Base-by-base conservation (phyloP, 2,113 vertebrate genomes). In the Piliocolobus tephrosceles region DNA sequence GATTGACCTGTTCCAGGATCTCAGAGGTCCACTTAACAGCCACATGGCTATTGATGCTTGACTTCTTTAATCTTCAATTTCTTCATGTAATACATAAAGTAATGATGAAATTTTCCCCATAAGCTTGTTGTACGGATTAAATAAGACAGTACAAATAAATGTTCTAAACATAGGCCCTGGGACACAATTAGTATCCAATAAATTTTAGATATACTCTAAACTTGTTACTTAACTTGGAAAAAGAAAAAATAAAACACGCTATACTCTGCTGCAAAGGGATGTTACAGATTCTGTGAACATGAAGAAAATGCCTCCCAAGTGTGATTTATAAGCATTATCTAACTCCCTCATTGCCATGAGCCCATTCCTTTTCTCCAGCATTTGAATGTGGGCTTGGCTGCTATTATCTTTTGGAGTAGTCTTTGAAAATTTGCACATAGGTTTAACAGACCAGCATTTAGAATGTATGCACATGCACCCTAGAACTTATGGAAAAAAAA, bases 81-180 rank as follows among this genome's bases (percentile, higher is more conserved):
- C 30, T 14, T 95, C 43, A 18, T 30, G 27, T 73, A 78, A 64
- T 79, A 45, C 43, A 80, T 32, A 72, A 11, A 75, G 52, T 61
- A 93, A 58, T 40, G 25, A 32, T 86, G 38, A 88, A 50, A n/a
- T 32, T 87, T 92, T 92, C 70, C 22, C 88, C 50, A 85, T 55
- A 90, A 64, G 11, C 3, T 91, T 94, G 13, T 92, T 50, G 2
- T 52, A 75, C 90, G 35, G 45, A 82, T 78, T 89, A 97, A 95
- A 79, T 64, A 94, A 76, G 64, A 61, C 61, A 88, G 57, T 80
- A 3, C 0, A 55, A 97, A 50, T 47, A n/a, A 64, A 58, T 72
- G 23, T 61, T 61, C 11, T 78, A 91, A 95, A 87, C 45, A 45
- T 4, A 68, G 58, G 93, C 5, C 20, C 45, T 75, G 40, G 30